phyloP scores from a whole-genome alignment of 2,113 vertebrate species.

The Mustela lutreola region DNA sequence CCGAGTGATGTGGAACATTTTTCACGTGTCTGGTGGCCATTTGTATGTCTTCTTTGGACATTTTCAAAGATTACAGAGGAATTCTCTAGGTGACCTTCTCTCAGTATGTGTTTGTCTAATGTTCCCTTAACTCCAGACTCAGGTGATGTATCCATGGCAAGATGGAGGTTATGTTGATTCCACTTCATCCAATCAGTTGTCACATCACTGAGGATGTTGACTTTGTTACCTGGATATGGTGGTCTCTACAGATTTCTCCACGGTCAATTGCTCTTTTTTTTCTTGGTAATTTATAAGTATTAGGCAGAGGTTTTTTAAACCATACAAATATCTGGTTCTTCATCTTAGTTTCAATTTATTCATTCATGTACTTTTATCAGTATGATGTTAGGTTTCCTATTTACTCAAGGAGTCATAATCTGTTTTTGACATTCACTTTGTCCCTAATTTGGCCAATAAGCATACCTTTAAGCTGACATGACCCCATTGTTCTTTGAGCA shows the following conservation, averaged over 20 bases:
- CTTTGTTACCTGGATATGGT: not conserved
- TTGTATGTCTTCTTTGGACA: not conserved
- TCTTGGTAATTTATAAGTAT: not conserved
- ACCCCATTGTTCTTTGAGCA: not conserved
- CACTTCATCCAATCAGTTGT: not conserved
- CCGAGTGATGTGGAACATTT: not conserved
- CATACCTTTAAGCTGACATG: not conserved
- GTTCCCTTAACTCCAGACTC: not conserved
- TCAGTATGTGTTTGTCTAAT: not conserved
- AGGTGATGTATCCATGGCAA: not conserved
- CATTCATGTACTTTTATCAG: not conserved
- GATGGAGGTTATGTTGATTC: not conserved
- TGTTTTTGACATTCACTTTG: not conserved
- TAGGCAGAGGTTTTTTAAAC: not conserved
- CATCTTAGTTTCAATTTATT: not conserved
- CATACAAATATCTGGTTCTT: not conserved
- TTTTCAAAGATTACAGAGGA: not conserved
- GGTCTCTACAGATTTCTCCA: not conserved
- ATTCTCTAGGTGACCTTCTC: not conserved
- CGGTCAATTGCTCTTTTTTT: not conserved
- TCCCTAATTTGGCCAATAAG: not conserved
- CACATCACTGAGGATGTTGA: not conserved
- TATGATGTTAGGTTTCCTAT: not conserved
- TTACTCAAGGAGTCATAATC: not conserved
- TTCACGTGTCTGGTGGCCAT: not conserved